phyloP scores from a whole-genome alignment of 2,113 vertebrate genomes.

The Brachyistius frenatus region DNA sequence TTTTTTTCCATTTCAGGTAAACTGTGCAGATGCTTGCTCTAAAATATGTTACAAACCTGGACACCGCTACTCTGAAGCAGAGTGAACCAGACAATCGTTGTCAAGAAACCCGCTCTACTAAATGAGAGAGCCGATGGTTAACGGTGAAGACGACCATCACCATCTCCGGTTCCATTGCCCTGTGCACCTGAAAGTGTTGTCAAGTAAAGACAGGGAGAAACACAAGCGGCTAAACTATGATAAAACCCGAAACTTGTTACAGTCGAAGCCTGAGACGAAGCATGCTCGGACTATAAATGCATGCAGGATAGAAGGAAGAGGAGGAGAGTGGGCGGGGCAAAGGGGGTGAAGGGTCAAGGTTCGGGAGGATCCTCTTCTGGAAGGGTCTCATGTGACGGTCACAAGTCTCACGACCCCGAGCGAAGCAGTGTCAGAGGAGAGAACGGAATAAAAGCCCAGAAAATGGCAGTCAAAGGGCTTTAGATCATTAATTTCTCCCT shows the following conservation, averaged over 20 bases:
- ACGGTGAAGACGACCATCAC: conserved; percentile 8
- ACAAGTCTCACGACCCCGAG: conserved; percentile 8
- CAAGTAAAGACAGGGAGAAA: conserved; percentile 54
- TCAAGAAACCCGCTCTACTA: conserved; percentile 37
- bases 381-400: conserved; percentile 24
- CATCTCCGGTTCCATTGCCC: neutral
- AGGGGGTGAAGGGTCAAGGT: conserved; percentile 12
- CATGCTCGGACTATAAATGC: conserved; percentile 71
- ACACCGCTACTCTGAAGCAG: conserved; percentile 19
- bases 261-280: conserved; percentile 77
- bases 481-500: conserved; percentile 10
- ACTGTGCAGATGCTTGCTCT: conserved; percentile 49
- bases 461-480: conserved; percentile 47
- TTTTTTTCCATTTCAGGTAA: conserved; percentile 50
- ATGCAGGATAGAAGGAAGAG: conserved; percentile 58
- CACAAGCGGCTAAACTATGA: conserved; percentile 42
- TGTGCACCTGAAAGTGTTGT: conserved; percentile 61
- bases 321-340: conserved; percentile 1
- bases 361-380: conserved; percentile 17
- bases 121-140: conserved; percentile 15
- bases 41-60: conserved; percentile 67
- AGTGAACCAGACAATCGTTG: conserved; percentile 54
- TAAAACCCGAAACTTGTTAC: conserved; percentile 46
- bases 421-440: conserved; percentile 20
- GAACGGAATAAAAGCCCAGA: conserved; percentile 17